Evolutionary conservation across 1,140 invertebrate genomes (phyloP), one percentile per base, ranked within the genome.

Genomic region (Rhysida immarginata): DNA sequence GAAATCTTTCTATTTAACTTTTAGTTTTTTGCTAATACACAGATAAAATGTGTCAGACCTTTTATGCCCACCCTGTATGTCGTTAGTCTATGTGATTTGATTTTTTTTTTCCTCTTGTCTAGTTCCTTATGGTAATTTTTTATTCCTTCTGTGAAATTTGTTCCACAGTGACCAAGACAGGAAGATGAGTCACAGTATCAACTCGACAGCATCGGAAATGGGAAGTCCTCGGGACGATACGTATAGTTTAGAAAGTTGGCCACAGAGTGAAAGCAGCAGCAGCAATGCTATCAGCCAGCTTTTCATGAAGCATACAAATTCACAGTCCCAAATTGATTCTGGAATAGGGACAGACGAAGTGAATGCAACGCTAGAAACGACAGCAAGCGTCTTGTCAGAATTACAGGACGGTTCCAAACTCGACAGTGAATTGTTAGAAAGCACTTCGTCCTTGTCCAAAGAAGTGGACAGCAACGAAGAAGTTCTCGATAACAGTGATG

Each of bases 341-440:
- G 61, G 61, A 11, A 61, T 62, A 45, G 61, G 61, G 21, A 59
- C 61, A 5, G 61, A 62, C 43, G 61, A 62, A 56, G 60, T 62
- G 20, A 54, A 52, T 20, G 61, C 61, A 42, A 60, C 61, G 13
- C 56, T 62, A 18, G 61, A 62, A 35, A 57, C 58, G 26, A 62
- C 59, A 59, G 60, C 60, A 26, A 51, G 56, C 54, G 61, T 54
- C 24, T 54, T 62, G 35, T 57, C 60, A 53, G 56, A 59, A 26
- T 48, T 62, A 14, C 54, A 62, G 14, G 54, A 55, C 41, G n/a
- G 35, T 11, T 11, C 35, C 11, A 41, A 11, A n/a, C 11, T n/a
- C 35, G n/a, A n/a, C 35, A n/a, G 35, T 41, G 35, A 41, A 41
- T 11, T 41, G 35, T 11, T 11, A 41, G 35, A n/a, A 41, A n/a